Evolutionary conservation across 2,797 vertebrate species (phyloP), one percentile per base, ranked within the genome.

Genomic region (Enteromius afrohamiltoni): DNA sequence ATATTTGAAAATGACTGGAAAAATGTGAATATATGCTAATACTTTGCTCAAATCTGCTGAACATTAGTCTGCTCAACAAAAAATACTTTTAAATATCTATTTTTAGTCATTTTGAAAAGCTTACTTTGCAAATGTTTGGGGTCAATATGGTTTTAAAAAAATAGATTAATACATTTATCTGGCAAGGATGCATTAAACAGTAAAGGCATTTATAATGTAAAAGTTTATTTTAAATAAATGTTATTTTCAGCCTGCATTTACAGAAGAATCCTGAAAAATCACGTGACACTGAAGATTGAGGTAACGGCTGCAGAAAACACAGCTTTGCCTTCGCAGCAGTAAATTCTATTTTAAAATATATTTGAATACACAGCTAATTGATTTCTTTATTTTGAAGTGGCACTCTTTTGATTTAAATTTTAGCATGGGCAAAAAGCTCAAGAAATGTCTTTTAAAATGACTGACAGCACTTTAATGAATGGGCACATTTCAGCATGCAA

Each of bases 391-490:
- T 37, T 55, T 37, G 21, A 75, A n/a, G 49, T 26, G 60, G 6
- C 16, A 23, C 6, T 40, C 42, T 37, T 42, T 64, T n/a, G 42
- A 34, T 3, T 26, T 51, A 77, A 87, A 77, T 47, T 73, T 37
- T 62, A 45, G 19, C 6, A 75, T 29, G n/a, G 16, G 49, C 68
- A 21, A 77, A 86, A 81, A 79, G 53, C 58, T 79, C 37, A 82
- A 77, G 62, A 84, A 85, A 81, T 47, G 47, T 78, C 60, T 77
- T 60, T 55, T 23, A 55, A 82, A 77, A 84, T 83, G 73, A 84
- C 73, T 86, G 86, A 85, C 80, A 75, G 74, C 47, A 68, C 40
- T 86, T 80, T 80, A 81, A 78, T 83, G 74, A 79, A 77, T 86
- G 58, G 79, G 26, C 11, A 31, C 53, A 76, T 79, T 87, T 83